These are phyloP conservation scores for Hemithea aestivaria DNA, from an alignment of 2,888 invertebrate genomes.

Conservation along the genomic window DNA sequence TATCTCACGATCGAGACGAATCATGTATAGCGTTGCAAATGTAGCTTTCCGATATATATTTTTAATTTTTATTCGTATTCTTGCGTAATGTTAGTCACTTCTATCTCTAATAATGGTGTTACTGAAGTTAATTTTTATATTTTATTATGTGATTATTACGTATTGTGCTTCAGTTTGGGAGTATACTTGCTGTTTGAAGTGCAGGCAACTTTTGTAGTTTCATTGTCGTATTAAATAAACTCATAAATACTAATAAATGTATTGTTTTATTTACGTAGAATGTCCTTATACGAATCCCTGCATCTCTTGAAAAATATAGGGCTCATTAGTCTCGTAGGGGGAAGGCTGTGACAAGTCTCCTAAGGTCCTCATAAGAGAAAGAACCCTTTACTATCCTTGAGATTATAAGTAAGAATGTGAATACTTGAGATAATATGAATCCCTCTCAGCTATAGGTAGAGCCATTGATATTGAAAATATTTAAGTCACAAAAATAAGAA, in stretches of 20 bases:
- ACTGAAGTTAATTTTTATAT: constrained; percentile 64
- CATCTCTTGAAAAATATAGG: too few species aligned
- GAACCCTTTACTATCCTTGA: too few species aligned
- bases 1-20: constrained; percentile 64
- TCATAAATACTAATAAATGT: constrained; percentile 71
- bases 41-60: constrained; percentile 63
- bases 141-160: constrained; percentile 58
- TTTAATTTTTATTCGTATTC: constrained; percentile 50
- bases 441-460: too few species aligned
- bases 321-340: too few species aligned
- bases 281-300: too few species aligned
- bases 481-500: too few species aligned
- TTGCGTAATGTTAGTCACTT: constrained; percentile 77
- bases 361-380: too few species aligned
- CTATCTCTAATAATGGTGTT: constrained; percentile 62
- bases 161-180: constrained; percentile 75
- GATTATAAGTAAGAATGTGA: too few species aligned
- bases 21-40: constrained; percentile 72
- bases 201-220: constrained; percentile 80
- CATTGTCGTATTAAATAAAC: constrained; percentile 80
- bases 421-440: too few species aligned
- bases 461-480: too few species aligned
- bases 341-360: too few species aligned
- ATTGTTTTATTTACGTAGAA: constrained; percentile 28
- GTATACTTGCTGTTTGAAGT: constrained; percentile 70